phyloP scores from a whole-genome alignment of 2,888 invertebrate species.

The Scaptomyza parva region DNA sequence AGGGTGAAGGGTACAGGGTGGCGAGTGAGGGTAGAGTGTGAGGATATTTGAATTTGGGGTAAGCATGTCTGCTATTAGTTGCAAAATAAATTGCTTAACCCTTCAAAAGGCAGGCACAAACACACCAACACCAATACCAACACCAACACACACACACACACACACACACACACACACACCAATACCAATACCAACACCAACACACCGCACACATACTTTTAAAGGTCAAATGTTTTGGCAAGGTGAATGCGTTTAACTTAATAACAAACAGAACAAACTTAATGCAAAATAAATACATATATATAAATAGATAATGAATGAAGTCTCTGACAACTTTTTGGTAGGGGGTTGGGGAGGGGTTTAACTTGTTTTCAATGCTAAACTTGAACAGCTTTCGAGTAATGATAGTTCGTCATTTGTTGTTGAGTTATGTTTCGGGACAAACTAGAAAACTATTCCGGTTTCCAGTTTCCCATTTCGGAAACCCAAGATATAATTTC shows the following conservation, averaged over 20 bases:
- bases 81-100: constrained; percentile 65
- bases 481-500: too few species aligned
- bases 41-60: not conserved
- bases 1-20: not conserved
- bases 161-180: constrained; percentile 1
- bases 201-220: constrained; percentile 7
- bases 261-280: constrained; percentile 36
- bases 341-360: too few species aligned
- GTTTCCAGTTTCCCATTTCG: too few species aligned
- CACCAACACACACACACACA: too few species aligned
- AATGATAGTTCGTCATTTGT: too few species aligned
- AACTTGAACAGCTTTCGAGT: too few species aligned
- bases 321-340: not conserved
- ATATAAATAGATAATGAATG: not conserved
- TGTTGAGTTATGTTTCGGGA: too few species aligned
- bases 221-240: constrained; percentile 59
- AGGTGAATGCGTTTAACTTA: constrained; percentile 39
- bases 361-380: too few species aligned
- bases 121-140: too few species aligned
- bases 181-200: not conserved
- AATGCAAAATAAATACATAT: constrained; percentile 3
- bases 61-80: constrained; percentile 62
- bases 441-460: too few species aligned
- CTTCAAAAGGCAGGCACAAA: constrained; percentile 18
- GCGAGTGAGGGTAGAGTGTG: not conserved